Conservation (phyloP, 2,113 vertebrate species). For the Rhipidura dahli region DNA sequence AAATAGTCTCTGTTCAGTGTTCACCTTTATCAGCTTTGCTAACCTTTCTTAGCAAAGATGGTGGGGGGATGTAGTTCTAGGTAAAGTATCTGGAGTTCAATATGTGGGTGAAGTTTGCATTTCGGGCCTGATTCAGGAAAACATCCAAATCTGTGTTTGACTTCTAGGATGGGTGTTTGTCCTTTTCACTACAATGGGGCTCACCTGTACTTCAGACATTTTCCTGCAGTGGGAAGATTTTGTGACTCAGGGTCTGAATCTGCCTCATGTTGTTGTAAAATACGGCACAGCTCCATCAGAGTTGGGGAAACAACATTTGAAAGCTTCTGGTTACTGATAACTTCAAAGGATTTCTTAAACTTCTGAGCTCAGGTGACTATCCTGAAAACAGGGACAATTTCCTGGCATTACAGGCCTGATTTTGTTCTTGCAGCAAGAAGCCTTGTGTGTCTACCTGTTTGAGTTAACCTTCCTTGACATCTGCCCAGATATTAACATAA, state of each 20-base stretch:
- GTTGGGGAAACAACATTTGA: neutral
- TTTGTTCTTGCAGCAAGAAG: neutral
- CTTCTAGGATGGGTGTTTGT: neutral
- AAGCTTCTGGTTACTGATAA: neutral
- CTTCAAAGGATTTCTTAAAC: neutral
- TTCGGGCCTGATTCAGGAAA: neutral
- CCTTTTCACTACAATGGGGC: neutral
- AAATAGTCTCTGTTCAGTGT: slow-evolving; percentile 31
- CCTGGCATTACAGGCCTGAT: neutral
- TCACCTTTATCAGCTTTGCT: slow-evolving; percentile 42
- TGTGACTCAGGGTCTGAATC: neutral
- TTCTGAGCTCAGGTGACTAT: neutral
- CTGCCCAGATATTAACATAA: neutral
- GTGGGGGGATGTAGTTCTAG: neutral
- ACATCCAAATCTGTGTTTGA: neutral
- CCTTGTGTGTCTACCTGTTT: neutral
- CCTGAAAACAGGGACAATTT: neutral
- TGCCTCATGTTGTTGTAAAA: neutral
- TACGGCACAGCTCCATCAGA: neutral
- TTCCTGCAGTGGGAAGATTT: neutral
- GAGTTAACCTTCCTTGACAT: neutral
- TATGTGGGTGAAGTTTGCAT: neutral
- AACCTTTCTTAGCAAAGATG: neutral
- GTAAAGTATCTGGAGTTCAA: neutral
- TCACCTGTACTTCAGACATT: neutral